Percentiles rank a stretch among this genome's conserved stretches.
Evolutionary conservation across 2,888 invertebrate genomes (phyloP).

Genomic region (Polyploca ridens): DNA sequence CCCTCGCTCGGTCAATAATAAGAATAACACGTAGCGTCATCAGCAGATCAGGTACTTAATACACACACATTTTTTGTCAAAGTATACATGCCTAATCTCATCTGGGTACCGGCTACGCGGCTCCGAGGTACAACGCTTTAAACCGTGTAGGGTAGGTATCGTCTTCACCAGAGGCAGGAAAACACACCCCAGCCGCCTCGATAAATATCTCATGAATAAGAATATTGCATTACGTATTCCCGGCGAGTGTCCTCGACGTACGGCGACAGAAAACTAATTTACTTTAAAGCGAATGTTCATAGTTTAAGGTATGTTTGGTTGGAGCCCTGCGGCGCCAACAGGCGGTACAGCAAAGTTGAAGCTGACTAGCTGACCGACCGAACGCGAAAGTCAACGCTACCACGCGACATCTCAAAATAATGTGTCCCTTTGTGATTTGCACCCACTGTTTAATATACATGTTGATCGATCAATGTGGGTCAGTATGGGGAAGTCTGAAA

Average conservation of each 20-base stretch:
- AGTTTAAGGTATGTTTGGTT: not conserved
- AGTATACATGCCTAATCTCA: not conserved
- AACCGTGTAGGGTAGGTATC: slow-evolving; percentile 17
- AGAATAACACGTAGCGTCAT: no score
- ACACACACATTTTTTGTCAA: not conserved
- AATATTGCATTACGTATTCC: slow-evolving; percentile 73
- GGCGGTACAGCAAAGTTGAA: not conserved
- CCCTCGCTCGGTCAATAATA: no score
- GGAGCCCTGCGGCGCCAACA: not conserved
- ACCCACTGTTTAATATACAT: no score
- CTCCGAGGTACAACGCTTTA: not conserved
- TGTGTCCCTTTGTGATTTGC: no score
- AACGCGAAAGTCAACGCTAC: not conserved
- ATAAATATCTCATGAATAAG: slow-evolving; percentile 78
- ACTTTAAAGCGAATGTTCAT: slow-evolving; percentile 42
- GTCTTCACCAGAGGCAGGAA: slow-evolving; percentile 9
- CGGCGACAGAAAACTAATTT: slow-evolving; percentile 48
- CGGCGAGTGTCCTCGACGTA: slow-evolving; percentile 37
- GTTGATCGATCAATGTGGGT: no score
- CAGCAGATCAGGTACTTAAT: not conserved
- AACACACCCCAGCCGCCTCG: slow-evolving; percentile 37
- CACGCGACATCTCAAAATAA: not conserved
- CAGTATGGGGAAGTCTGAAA: no score
- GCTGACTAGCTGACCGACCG: not conserved
- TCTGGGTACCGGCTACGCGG: not conserved